A percentile compares a stretch with the other conserved stretches of the same genome.
phyloP scores from a whole-genome alignment of 2,113 vertebrate genomes.

The Macquaria ambigua region DNA sequence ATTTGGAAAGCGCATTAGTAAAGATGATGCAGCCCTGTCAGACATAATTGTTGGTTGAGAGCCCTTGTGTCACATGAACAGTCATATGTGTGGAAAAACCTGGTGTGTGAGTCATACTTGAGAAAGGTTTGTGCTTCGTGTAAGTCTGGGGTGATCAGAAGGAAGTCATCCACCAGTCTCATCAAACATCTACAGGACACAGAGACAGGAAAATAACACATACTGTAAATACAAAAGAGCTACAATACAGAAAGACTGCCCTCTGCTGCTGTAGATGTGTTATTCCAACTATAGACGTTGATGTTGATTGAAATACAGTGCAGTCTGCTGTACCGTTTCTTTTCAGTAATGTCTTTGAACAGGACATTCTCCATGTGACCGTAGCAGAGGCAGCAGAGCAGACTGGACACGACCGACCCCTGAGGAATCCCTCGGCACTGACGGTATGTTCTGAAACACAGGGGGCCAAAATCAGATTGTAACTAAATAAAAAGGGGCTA shows the following conservation, averaged over 20 bases:
- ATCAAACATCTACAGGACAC: constrained; percentile 87
- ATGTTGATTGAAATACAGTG: background rate
- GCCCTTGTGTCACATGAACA: background rate
- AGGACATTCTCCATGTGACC: constrained; percentile 93
- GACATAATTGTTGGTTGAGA: background rate
- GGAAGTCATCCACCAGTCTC: constrained; percentile 94
- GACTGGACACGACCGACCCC: constrained; percentile 90
- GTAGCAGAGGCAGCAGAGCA: constrained; percentile 95
- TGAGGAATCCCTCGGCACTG: constrained; percentile 93
- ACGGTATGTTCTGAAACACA: constrained; percentile 85
- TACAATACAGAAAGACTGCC: constrained; percentile 16
- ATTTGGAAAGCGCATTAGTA: background rate
- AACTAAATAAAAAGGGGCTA: background rate
- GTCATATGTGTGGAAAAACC: background rate
- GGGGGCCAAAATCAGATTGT: background rate
- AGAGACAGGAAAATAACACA: constrained; percentile 9
- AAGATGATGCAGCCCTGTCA: background rate
- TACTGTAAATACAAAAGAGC: background rate
- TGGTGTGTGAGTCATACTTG: constrained; percentile 80
- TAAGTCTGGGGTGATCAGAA: constrained; percentile 92
- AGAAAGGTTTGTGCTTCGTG: constrained; percentile 88
- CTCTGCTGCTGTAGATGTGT: constrained; percentile 44
- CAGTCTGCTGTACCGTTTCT: constrained; percentile 79
- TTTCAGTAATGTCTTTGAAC: constrained; percentile 76
- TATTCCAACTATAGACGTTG: constrained; percentile 15